Evolutionary conservation across 2,888 invertebrate species (phyloP).

Genomic region (Ormia ochracea): DNA sequence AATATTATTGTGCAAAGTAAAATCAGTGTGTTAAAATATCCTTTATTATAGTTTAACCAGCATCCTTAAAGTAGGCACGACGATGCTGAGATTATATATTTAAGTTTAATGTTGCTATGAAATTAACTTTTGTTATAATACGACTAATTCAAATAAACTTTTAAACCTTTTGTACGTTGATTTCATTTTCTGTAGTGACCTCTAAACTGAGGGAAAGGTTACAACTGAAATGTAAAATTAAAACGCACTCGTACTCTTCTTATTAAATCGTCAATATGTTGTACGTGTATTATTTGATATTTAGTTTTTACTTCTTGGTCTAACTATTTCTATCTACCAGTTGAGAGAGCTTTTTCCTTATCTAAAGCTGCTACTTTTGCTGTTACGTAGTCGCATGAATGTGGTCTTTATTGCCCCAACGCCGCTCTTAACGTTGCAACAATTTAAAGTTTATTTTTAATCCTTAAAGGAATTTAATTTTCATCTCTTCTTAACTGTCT

Average conservation of each 20-base stretch:
- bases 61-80: not conserved
- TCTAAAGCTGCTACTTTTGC: slow-evolving; percentile 21
- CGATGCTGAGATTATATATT: not conserved
- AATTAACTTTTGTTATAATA: not conserved
- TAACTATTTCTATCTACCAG: not conserved
- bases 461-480: slow-evolving; percentile 61
- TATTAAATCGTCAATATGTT: not conserved
- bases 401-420: not conserved
- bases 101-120: not conserved
- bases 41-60: not conserved
- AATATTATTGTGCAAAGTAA: slow-evolving; percentile 31
- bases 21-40: not conserved
- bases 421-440: slow-evolving; percentile 20
- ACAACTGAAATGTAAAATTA: slow-evolving; percentile 59
- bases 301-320: slow-evolving; percentile 17
- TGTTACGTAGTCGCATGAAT: not conserved
- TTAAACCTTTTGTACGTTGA: not conserved
- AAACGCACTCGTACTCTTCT: slow-evolving; percentile 11
- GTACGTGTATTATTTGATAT: slow-evolving; percentile 1
- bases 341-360: slow-evolving; percentile 6
- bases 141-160: not conserved
- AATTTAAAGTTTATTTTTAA: slow-evolving; percentile 57
- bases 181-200: slow-evolving; percentile 66
- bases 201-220: slow-evolving; percentile 74
- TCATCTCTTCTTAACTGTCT: not conserved